These are phyloP conservation scores for Sebastes melanostomus DNA, from an alignment of 2,797 vertebrate genomes.

Conservation along the genomic window DNA sequence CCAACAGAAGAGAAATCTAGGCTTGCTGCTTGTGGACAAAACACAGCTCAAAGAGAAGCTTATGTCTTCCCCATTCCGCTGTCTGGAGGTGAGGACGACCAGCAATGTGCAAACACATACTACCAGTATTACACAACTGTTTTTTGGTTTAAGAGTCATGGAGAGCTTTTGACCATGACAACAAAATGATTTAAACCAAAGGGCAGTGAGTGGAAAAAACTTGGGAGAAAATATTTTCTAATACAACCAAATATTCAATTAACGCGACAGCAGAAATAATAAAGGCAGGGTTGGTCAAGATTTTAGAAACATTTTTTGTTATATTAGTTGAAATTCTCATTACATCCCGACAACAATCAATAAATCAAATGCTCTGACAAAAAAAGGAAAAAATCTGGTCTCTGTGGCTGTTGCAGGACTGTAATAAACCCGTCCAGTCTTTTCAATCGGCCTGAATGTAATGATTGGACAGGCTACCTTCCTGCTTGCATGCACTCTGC, in stretches of 20 bases:
- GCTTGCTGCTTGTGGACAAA: conserved; percentile 87
- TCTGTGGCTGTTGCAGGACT: too few species aligned
- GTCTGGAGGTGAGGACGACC: conserved; percentile 83
- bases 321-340: too few species aligned
- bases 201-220: neutral
- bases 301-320: too few species aligned
- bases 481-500: too few species aligned
- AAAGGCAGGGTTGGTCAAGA: neutral
- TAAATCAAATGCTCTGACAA: too few species aligned
- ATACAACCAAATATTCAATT: neutral
- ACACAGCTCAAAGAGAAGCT: conserved; percentile 84
- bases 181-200: neutral
- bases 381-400: too few species aligned
- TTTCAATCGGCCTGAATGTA: neutral
- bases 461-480: too few species aligned
- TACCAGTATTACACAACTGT: neutral
- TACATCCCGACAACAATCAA: too few species aligned
- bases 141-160: neutral
- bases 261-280: neutral
- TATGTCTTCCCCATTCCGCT: conserved; percentile 82
- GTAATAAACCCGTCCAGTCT: too few species aligned
- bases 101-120: neutral
- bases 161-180: neutral
- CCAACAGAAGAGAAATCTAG: conserved; percentile 79
- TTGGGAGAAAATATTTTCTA: neutral